Conservation (phyloP, 2,888 invertebrate species). For the Epsilonema sp. region DNA sequence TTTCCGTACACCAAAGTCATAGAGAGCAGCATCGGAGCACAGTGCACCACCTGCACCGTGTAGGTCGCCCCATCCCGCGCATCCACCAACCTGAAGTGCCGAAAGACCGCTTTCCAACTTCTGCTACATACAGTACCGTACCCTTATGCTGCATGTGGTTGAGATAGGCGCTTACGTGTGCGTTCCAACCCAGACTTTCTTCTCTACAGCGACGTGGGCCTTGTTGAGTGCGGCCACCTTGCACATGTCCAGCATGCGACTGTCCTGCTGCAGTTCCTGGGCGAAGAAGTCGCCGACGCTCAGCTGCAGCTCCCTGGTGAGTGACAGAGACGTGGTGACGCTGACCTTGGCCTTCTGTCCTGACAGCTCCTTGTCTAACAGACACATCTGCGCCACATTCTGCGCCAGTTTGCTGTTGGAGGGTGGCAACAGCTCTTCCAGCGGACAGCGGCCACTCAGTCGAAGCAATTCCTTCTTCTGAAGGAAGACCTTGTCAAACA, state of each 20-base stretch:
- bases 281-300: constrained; percentile 22
- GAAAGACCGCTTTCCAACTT: too few species aligned
- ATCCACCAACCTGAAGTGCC: constrained; percentile 22
- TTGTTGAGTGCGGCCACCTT: constrained; percentile 23
- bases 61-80: constrained; percentile 31
- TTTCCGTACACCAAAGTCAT: constrained; percentile 33
- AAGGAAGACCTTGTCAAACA: constrained; percentile 31
- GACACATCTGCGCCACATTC: constrained; percentile 21
- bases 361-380: constrained; percentile 18
- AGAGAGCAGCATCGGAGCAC: constrained; percentile 33
- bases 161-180: constrained; percentile 16
- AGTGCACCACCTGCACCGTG: constrained; percentile 35
- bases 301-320: constrained; percentile 25
- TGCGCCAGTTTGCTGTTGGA: constrained; percentile 22
- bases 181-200: constrained; percentile 18
- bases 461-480: constrained; percentile 28
- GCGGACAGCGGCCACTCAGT: constrained; percentile 23
- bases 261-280: constrained; percentile 15
- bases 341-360: constrained; percentile 9
- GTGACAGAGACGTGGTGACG: constrained; percentile 15
- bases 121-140: too few species aligned
- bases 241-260: constrained; percentile 21
- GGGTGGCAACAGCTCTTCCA: constrained; percentile 30
- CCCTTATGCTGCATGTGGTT: too few species aligned
- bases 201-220: constrained; percentile 14